phyloP scores from a whole-genome alignment of 2,888 invertebrate species.

The Epinotia demarniana region DNA sequence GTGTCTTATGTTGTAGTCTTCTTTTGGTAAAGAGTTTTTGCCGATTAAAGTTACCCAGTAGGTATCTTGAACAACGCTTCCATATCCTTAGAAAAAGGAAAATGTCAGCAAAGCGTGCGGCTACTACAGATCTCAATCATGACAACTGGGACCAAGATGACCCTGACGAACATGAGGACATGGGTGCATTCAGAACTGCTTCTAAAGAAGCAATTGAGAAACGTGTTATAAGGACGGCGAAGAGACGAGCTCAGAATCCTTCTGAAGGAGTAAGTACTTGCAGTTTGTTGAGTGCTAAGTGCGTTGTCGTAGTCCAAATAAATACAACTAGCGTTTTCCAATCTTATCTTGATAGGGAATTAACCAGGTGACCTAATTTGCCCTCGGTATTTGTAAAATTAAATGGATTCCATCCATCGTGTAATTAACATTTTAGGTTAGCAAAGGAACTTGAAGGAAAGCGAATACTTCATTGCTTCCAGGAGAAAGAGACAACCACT shows the following conservation, averaged over 20 bases:
- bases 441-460: not conserved
- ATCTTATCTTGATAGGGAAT: not conserved
- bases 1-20: not conserved
- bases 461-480: too few species aligned
- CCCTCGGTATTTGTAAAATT: not conserved
- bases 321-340: not conserved
- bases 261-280: slow-evolving; percentile 59
- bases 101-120: slow-evolving; percentile 91
- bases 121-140: slow-evolving; percentile 90
- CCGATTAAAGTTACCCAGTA: slow-evolving; percentile 22
- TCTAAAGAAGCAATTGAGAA: slow-evolving; percentile 88
- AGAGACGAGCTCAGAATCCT: slow-evolving; percentile 80
- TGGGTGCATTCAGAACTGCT: slow-evolving; percentile 88
- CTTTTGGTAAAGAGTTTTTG: not conserved
- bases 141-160: slow-evolving; percentile 94
- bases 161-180: slow-evolving; percentile 86
- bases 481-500: too few species aligned
- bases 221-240: slow-evolving; percentile 92
- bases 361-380: not conserved
- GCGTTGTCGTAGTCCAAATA: not conserved
- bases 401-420: not conserved
- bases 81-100: slow-evolving; percentile 33
- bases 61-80: slow-evolving; percentile 24
- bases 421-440: not conserved
- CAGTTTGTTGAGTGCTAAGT: not conserved